Percentiles rank a stretch among this genome's conserved stretches.
Conservation (phyloP, 2,888 invertebrate genomes). For the Galeruca laticollis region DNA sequence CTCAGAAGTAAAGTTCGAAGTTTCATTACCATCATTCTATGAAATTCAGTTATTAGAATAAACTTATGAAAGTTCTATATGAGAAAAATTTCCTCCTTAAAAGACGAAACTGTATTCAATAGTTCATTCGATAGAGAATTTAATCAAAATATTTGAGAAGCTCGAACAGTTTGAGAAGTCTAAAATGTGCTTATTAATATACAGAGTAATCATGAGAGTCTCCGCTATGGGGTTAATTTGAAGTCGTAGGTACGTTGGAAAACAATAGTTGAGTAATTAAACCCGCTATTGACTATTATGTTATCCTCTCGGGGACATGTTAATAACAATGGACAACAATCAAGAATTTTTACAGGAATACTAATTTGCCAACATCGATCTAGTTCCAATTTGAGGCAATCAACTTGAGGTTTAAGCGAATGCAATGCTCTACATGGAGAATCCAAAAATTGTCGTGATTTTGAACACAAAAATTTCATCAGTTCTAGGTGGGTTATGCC, state of each 20-base stretch:
- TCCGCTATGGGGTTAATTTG: too few species aligned
- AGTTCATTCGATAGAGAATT: background rate
- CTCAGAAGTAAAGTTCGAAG: background rate
- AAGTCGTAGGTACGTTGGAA: background rate
- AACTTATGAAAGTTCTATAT: background rate
- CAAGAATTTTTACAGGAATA: too few species aligned
- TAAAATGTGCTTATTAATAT: background rate
- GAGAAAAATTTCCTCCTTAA: background rate
- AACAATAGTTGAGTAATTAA: background rate
- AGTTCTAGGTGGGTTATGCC: too few species aligned
- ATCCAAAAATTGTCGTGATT: too few species aligned
- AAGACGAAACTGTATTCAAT: constrained; percentile 4
- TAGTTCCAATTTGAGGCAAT: too few species aligned
- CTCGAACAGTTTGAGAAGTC: background rate
- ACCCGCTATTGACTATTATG: background rate
- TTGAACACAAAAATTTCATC: too few species aligned
- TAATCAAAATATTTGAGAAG: constrained; percentile 2
- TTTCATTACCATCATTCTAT: background rate
- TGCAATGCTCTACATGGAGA: too few species aligned
- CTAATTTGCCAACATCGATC: too few species aligned
- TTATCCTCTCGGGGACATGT: too few species aligned
- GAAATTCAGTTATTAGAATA: background rate
- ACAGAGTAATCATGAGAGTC: background rate
- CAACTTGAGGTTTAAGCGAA: too few species aligned
- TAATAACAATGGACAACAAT: too few species aligned